Evolutionary conservation across 2,888 invertebrate species (phyloP), one percentile per base, ranked within the genome.

Genomic region (Prionchulus punctatus): DNA sequence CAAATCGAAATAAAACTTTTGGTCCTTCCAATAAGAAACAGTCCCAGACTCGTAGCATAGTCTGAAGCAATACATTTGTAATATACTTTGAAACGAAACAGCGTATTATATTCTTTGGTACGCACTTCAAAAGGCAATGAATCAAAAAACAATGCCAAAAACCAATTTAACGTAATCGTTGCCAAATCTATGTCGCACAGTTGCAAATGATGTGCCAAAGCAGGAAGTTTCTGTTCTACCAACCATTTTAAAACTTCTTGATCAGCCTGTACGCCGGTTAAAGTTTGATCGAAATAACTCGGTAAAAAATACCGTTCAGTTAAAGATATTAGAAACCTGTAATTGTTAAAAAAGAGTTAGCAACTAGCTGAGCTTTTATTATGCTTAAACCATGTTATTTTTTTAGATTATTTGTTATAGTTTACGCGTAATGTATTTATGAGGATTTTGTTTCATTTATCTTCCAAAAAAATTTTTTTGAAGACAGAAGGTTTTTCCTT

Each of bases 151-250:
- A 77, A 65, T 7, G 77, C 74, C 59, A 77, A 68, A 65, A 77
- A 77, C 77, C 77, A 77, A 67, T 77, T 77, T 57, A 77, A 69
- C 12, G 76, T 77, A 54, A 78, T 71, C 2, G 77, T 76, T 25
- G 76, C 74, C 50, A 77, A 66, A 60, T 78, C 77, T 56, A 77
- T 74, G 59, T 77, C 76, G 42, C 74, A 70, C 31, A 65, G 65
- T 57, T 72, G 70, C 51, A 78, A 63, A 62, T 77, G 76, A 26
- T 66, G 64, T 54, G 70, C 66, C 21, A 77, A 69, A 47, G 65
- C 64, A 1, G 76, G 76, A 42, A 76, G 68, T 62, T 74, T 75
- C 52, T 69, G 69, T 43, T 69, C 68, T 50, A 77, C 66, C n/a
- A 78, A 63, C 52, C 76, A 75, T 60, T 73, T 73, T 15, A 78